These are phyloP conservation scores for Montipora foliosa DNA, from an alignment of 64 coral and sea anemone species.

Conservation along the genomic window DNA sequence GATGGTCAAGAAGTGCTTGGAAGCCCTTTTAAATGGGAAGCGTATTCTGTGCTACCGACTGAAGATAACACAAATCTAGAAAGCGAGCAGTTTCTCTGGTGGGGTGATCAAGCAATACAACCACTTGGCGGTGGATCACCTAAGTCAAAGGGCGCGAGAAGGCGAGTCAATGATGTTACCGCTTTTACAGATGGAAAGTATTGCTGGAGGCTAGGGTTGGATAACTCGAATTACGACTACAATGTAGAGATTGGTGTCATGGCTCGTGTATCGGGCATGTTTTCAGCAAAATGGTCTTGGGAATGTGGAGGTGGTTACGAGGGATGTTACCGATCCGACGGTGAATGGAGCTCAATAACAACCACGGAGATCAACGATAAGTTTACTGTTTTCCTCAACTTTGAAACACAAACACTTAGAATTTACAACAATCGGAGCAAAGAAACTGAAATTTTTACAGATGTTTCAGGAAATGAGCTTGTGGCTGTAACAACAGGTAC, in stretches of 20 bases:
- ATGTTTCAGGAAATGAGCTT: neutral
- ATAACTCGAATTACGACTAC: neutral
- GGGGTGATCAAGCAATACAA: no score
- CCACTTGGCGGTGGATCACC: no score
- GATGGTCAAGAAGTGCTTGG: neutral
- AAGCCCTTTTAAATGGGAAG: constrained; percentile 5
- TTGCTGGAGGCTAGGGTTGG: constrained; percentile 2
- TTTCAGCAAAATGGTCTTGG: no score
- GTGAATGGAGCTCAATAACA: neutral
- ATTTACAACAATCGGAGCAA: constrained; percentile 30
- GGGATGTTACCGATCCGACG: neutral
- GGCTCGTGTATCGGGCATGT: no score
- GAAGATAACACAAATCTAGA: no score
- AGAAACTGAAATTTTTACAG: constrained; percentile 12
- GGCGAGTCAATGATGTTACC: no score
- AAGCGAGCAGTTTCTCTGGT: no score
- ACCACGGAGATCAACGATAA: neutral
- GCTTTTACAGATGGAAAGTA: neutral
- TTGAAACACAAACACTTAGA: neutral
- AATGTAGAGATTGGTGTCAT: neutral
- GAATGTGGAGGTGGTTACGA: no score
- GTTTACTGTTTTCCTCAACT: constrained; percentile 22
- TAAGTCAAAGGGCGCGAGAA: no score
- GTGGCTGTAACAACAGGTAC: neutral
- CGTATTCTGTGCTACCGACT: neutral